These are phyloP conservation scores for Heptranchias perlo DNA, from an alignment of 2,113 vertebrate genomes.

Conservation along the genomic window DNA sequence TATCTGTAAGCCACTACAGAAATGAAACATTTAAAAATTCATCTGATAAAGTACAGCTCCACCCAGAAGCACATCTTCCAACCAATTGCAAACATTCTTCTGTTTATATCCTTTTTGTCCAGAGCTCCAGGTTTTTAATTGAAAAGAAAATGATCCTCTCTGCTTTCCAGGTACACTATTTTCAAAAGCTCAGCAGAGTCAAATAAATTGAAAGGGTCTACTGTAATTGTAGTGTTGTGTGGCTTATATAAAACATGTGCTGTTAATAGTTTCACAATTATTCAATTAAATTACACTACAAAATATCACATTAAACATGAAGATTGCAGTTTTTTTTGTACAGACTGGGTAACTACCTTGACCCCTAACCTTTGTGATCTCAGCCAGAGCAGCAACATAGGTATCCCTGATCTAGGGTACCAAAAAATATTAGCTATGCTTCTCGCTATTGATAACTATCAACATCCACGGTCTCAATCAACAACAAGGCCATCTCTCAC, in stretches of 20 bases:
- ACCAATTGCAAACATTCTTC: neutral
- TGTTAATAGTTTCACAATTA: neutral
- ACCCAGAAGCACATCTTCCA: neutral
- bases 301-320: neutral
- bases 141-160: neutral
- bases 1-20: neutral
- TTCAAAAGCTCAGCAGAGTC: neutral
- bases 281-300: neutral
- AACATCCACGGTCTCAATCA: neutral
- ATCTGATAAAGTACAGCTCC: neutral
- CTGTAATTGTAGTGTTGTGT: neutral
- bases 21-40: neutral
- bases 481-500: neutral
- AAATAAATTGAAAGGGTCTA: neutral
- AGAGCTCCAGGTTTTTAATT: neutral
- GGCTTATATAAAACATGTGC: neutral
- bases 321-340: neutral
- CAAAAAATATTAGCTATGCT: neutral
- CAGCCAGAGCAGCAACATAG: neutral
- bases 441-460: neutral
- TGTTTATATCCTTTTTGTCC: neutral
- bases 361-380: neutral
- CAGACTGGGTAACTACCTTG: no score
- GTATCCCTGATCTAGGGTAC: neutral
- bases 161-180: neutral